Percentiles rank a stretch among this genome's conserved stretches.
These are phyloP conservation scores for Acanthaster planci DNA, from an alignment of 35 echinoderm and acorn worm genomes.

Conservation along the genomic window DNA sequence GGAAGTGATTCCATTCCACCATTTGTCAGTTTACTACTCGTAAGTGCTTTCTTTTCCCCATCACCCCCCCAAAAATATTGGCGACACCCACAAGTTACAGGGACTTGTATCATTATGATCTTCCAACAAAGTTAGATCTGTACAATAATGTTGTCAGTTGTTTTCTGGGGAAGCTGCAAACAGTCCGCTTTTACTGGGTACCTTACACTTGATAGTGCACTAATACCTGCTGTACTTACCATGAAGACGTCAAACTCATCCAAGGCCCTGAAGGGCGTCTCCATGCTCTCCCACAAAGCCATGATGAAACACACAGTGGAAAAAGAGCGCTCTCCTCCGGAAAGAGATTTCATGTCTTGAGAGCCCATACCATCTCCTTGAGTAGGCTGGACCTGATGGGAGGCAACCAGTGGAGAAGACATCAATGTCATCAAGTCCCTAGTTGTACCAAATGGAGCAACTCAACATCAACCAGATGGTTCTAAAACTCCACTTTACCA, in stretches of 20 bases:
- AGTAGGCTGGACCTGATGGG: constrained; percentile 75
- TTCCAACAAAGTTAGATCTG: too few species aligned
- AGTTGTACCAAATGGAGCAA: not conserved
- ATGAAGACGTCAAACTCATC: constrained; percentile 99
- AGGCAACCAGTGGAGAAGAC: not conserved
- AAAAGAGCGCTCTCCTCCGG: constrained; percentile 90
- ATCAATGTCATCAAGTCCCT: not conserved
- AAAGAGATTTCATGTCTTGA: constrained; percentile 78
- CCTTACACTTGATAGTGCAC: too few species aligned
- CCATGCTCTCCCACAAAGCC: constrained; percentile 96
- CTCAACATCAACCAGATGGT: not conserved
- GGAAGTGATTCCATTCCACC: too few species aligned
- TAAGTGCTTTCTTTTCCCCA: too few species aligned
- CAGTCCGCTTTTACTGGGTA: too few species aligned
- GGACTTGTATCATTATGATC: too few species aligned
- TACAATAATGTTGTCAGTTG: too few species aligned
- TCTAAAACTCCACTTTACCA: not conserved
- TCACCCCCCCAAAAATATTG: too few species aligned
- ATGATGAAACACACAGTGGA: constrained; percentile 98
- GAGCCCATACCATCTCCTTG: constrained; percentile 42
- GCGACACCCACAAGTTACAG: too few species aligned
- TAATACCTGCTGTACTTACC: constrained; percentile 70
- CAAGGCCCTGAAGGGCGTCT: constrained; percentile 84
- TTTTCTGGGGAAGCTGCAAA: too few species aligned
- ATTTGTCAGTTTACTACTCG: too few species aligned